Conservation (phyloP, 2,888 invertebrate genomes). For the Drosophila anomelani region DNA sequence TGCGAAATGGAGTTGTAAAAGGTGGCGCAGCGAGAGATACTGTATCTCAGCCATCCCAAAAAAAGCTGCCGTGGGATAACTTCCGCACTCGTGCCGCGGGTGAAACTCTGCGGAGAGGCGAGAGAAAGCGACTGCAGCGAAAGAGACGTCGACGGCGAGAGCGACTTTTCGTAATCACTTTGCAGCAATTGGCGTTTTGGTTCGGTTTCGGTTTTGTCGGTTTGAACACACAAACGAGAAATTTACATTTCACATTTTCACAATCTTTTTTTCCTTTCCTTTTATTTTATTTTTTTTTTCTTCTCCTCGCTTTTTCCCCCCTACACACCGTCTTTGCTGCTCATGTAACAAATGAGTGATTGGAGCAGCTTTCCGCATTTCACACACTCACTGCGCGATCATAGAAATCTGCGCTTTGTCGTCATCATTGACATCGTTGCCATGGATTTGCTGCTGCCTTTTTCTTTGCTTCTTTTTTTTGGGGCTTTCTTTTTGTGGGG, state of each 20-base stretch:
- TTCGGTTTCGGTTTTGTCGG: constrained; percentile 43
- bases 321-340: constrained; percentile 15
- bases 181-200: constrained; percentile 76
- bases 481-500: constrained; percentile 42
- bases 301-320: constrained; percentile 1
- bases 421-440: constrained; percentile 39
- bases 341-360: constrained; percentile 71
- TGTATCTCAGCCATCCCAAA: constrained; percentile 40
- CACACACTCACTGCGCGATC: constrained; percentile 47
- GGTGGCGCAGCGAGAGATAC: constrained; percentile 26
- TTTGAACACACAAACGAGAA: constrained; percentile 47
- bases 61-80: constrained; percentile 74
- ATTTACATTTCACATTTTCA: constrained; percentile 79
- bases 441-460: constrained; percentile 33
- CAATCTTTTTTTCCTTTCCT: constrained; percentile 54
- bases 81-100: constrained; percentile 77
- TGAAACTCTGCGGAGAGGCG: constrained; percentile 65
- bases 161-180: constrained; percentile 71
- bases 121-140: constrained; percentile 34
- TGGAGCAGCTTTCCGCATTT: constrained; percentile 73
- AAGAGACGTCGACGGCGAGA: constrained; percentile 19
- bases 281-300: constrained; percentile 18
- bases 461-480: constrained; percentile 19
- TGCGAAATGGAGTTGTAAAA: constrained; percentile 66
- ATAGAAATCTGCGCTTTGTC: constrained; percentile 56